A percentile compares a stretch with the other conserved stretches of the same genome.
phyloP scores from a whole-genome alignment of 2,888 invertebrate species.

The Hydropsyche betteni region DNA sequence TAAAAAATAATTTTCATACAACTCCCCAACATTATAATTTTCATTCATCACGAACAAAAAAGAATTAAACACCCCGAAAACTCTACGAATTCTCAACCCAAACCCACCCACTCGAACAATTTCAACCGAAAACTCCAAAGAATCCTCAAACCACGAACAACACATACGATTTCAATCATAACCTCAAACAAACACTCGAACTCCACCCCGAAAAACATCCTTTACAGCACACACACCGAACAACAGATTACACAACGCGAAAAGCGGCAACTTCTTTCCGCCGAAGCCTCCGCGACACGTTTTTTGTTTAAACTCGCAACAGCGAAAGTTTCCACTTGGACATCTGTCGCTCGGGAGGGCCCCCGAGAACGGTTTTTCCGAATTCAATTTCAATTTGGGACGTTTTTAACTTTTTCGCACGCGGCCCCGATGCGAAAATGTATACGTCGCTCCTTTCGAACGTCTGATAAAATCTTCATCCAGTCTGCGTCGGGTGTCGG shows the following conservation, averaged over 20 bases:
- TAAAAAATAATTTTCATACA: too few relatives aligned
- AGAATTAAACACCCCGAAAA: too few relatives aligned
- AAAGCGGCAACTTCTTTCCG: not conserved
- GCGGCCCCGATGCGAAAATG: not conserved
- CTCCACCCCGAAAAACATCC: too few relatives aligned
- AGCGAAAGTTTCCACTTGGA: slow-evolving; percentile 15
- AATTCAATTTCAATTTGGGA: slow-evolving; percentile 23
- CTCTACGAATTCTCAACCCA: too few relatives aligned
- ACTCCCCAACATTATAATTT: too few relatives aligned
- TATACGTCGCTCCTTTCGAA: too few relatives aligned
- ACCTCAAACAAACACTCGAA: too few relatives aligned
- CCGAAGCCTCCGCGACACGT: not conserved
- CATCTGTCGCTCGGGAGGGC: slow-evolving; percentile 10
- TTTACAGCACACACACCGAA: not conserved
- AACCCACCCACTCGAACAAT: too few relatives aligned
- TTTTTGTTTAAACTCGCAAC: slow-evolving; percentile 10
- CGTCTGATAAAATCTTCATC: slow-evolving; percentile 12
- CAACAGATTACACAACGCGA: slow-evolving; percentile 4
- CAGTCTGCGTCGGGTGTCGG: not conserved
- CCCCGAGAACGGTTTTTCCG: slow-evolving; percentile 1
- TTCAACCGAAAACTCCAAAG: too few relatives aligned
- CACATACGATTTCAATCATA: too few relatives aligned
- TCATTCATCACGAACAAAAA: too few relatives aligned
- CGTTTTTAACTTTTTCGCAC: slow-evolving; percentile 19
- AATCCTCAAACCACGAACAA: too few relatives aligned